Conservation (phyloP, 2,797 vertebrate genomes). For the Pelobates cultripes region DNA sequence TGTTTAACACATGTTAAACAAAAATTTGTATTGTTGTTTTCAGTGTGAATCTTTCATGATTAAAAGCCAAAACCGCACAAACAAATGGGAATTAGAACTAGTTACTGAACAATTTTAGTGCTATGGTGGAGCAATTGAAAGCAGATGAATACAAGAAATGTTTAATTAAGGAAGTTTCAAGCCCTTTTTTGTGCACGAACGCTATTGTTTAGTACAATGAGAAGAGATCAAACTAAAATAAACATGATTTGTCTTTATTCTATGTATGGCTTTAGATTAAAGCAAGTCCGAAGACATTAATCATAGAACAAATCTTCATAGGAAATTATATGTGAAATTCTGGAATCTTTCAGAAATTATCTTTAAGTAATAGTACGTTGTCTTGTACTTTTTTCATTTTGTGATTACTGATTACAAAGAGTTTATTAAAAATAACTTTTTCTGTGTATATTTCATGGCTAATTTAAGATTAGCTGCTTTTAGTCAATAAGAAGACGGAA, state of each 20-base stretch:
- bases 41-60: conserved; percentile 50
- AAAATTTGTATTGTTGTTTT: conserved; percentile 18
- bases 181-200: conserved; percentile 61
- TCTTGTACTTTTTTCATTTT: conserved; percentile 13
- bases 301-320: conserved; percentile 67
- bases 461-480: background rate
- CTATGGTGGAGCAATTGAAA: conserved; percentile 69
- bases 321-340: conserved; percentile 60
- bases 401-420: conserved; percentile 1
- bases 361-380: conserved; percentile 54
- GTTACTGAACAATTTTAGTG: conserved; percentile 63
- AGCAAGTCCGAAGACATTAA: conserved; percentile 71
- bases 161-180: conserved; percentile 70
- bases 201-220: conserved; percentile 71
- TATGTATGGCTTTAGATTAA: conserved; percentile 70
- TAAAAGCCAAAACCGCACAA: conserved; percentile 71
- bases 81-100: conserved; percentile 63
- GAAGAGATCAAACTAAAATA: conserved; percentile 67
- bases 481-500: no score
- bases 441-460: background rate
- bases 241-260: conserved; percentile 75
- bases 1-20: conserved; percentile 19
- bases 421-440: background rate
- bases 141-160: conserved; percentile 71
- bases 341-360: conserved; percentile 68